Evolutionary conservation across 2,888 invertebrate species (phyloP).

Genomic region (Drosophila niveifrons): DNA sequence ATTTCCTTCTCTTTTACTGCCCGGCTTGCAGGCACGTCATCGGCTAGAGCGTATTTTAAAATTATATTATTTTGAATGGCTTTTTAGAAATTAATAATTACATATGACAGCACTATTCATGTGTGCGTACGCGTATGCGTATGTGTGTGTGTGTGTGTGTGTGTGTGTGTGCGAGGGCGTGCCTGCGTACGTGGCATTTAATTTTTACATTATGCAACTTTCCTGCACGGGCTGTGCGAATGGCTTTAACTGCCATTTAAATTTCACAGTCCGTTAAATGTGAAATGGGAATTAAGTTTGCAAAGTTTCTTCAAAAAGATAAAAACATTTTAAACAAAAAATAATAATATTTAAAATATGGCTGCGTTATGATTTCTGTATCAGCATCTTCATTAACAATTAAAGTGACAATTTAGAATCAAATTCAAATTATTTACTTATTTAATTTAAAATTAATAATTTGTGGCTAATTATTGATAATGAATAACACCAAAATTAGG

Average conservation of each 20-base stretch:
- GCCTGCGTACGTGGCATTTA: conserved; percentile 72
- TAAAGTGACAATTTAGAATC: too few relatives aligned
- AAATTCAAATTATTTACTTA: too few relatives aligned
- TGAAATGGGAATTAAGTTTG: conserved; percentile 34
- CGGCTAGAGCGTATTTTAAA: conserved; percentile 66
- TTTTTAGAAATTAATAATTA: conserved; percentile 82
- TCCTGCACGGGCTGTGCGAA: conserved; percentile 13
- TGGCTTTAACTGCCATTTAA: conserved; percentile 63
- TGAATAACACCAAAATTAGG: too few relatives aligned
- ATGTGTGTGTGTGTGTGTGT: conserved; percentile 2
- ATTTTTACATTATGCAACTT: conserved; percentile 62
- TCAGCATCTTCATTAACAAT: too few relatives aligned
- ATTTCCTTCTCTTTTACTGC: too few relatives aligned
- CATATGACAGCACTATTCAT: conserved; percentile 65
- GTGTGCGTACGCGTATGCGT: neutral
- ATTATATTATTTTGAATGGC: conserved; percentile 82
- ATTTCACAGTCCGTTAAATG: conserved; percentile 33
- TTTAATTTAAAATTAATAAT: too few relatives aligned
- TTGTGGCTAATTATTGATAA: too few relatives aligned
- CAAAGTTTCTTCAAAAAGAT: conserved; percentile 1
- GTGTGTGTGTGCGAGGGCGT: conserved; percentile 7
- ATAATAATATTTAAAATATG: too few relatives aligned
- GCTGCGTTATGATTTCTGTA: too few relatives aligned
- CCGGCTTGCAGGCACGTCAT: conserved; percentile 58
- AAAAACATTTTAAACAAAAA: neutral